These are phyloP conservation scores for Apocheima hispidaria DNA, from an alignment of 2,888 invertebrate genomes.

Conservation along the genomic window DNA sequence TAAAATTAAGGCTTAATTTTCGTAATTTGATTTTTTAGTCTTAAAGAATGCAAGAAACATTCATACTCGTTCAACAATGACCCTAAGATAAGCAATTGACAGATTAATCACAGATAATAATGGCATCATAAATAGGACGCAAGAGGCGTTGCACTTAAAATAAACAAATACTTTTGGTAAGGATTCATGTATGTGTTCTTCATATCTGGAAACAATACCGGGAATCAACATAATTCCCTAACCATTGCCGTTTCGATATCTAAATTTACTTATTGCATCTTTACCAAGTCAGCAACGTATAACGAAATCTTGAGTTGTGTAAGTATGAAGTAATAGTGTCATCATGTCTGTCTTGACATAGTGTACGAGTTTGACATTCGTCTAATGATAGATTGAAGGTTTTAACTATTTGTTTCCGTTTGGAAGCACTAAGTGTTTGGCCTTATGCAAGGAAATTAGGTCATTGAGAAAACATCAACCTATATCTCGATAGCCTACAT, in stretches of 20 bases:
- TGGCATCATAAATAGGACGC: constrained; percentile 57
- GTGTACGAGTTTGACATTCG: constrained; percentile 47
- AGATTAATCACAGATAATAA: constrained; percentile 43
- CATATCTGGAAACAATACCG: constrained; percentile 22
- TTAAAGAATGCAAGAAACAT: background rate
- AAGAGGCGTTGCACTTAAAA: constrained; percentile 63
- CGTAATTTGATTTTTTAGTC: background rate
- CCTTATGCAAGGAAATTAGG: constrained; percentile 2
- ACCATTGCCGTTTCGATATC: constrained; percentile 36
- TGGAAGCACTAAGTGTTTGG: constrained; percentile 11
- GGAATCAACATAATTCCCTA: background rate
- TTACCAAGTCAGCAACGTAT: constrained; percentile 32
- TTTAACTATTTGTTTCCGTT: constrained; percentile 23
- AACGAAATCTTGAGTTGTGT: constrained; percentile 36
- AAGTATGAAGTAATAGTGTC: constrained; percentile 43
- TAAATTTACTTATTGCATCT: background rate
- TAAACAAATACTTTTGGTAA: constrained; percentile 59
- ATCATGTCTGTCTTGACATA: constrained; percentile 44
- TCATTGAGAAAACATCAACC: constrained; percentile 7
- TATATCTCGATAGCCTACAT: too few species aligned
- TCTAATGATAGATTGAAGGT: constrained; percentile 40
- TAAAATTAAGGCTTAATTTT: too few species aligned
- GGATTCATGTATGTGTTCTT: constrained; percentile 9
- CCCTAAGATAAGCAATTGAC: constrained; percentile 24
- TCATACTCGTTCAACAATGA: constrained; percentile 26